A percentile compares a stretch with the other conserved stretches of the same genome.
Evolutionary conservation across 2,797 vertebrate species (phyloP).

Genomic region (Acanthurus leucopareius): DNA sequence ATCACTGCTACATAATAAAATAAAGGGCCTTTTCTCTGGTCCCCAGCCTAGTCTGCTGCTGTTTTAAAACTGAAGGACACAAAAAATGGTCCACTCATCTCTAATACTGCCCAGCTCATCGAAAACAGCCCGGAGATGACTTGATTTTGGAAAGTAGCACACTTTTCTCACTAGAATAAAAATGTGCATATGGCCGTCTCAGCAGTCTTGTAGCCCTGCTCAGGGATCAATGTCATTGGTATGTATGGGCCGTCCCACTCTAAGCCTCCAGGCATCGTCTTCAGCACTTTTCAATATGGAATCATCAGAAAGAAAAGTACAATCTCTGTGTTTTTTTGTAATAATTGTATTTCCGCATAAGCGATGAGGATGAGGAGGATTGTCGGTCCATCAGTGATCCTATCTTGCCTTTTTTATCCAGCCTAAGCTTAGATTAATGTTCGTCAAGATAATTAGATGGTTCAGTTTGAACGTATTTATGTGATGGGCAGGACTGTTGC

Average conservation of each 20-base stretch:
- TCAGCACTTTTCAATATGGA: slow-evolving; percentile 65
- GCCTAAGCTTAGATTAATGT: slow-evolving; percentile 38
- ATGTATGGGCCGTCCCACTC: slow-evolving; percentile 51
- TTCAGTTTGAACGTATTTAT: slow-evolving; percentile 36
- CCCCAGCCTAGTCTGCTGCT: slow-evolving; percentile 12
- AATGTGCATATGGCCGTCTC: slow-evolving; percentile 58
- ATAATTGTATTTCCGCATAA: slow-evolving; percentile 50
- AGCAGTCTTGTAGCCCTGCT: slow-evolving; percentile 57
- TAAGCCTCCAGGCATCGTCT: slow-evolving; percentile 68
- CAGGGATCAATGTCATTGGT: slow-evolving; percentile 72
- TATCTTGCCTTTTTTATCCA: slow-evolving; percentile 46
- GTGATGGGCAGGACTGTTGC: slow-evolving; percentile 34
- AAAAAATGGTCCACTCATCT: slow-evolving; percentile 64
- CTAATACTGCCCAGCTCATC: slow-evolving; percentile 66
- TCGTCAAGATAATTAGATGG: slow-evolving; percentile 43
- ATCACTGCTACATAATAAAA: slow-evolving; percentile 48
- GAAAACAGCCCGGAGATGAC: slow-evolving; percentile 54
- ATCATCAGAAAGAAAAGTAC: slow-evolving; percentile 54
- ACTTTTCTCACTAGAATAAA: slow-evolving; percentile 47
- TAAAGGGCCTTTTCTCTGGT: slow-evolving; percentile 48
- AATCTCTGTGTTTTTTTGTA: slow-evolving; percentile 23
- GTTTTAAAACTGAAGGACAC: slow-evolving; percentile 62
- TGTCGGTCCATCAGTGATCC: slow-evolving; percentile 30
- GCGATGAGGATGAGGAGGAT: slow-evolving; percentile 25
- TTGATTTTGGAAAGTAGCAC: slow-evolving; percentile 41